Evolutionary conservation across 2,888 invertebrate genomes (phyloP).

Genomic region (Choreutis nemorana): DNA sequence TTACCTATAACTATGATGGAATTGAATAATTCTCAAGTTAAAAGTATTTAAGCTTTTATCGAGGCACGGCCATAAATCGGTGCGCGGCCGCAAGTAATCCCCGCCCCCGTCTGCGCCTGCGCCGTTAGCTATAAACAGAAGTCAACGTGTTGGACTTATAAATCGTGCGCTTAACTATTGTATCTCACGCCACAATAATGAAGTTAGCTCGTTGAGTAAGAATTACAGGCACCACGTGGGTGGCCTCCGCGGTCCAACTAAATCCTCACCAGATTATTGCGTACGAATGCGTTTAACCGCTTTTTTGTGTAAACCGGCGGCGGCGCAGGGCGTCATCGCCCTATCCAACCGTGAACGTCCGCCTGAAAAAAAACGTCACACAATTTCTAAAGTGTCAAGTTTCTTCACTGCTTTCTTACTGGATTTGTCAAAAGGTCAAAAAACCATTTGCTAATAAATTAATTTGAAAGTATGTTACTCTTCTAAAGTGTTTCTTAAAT

Average conservation of each 20-base stretch:
- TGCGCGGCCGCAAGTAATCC: conserved; percentile 59
- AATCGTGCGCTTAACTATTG: conserved; percentile 66
- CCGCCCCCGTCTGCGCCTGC: conserved; percentile 55
- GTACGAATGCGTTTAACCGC: conserved; percentile 41
- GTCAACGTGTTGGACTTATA: conserved; percentile 66
- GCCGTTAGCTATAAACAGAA: conserved; percentile 63
- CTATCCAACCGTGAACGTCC: conserved; percentile 39
- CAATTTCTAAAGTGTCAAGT: conserved; percentile 14
- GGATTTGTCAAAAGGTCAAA: no score
- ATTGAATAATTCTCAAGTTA: conserved; percentile 50
- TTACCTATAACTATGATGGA: conserved; percentile 24
- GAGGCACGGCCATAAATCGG: conserved; percentile 56
- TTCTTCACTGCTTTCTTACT: no score
- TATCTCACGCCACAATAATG: conserved; percentile 66
- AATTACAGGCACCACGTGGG: conserved; percentile 62
- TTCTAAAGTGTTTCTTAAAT: no score
- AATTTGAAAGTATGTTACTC: no score
- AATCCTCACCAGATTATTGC: conserved; percentile 57
- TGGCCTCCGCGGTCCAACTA: conserved; percentile 47
- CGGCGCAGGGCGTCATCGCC: conserved; percentile 35
- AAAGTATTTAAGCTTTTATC: conserved; percentile 65
- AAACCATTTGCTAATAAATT: no score
- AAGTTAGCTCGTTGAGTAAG: conserved; percentile 65
- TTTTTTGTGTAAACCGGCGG: conserved; percentile 49
- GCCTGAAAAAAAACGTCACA: conserved; percentile 40